Conservation (phyloP, 2,113 vertebrate species). For the Parotia lawesii region DNA sequence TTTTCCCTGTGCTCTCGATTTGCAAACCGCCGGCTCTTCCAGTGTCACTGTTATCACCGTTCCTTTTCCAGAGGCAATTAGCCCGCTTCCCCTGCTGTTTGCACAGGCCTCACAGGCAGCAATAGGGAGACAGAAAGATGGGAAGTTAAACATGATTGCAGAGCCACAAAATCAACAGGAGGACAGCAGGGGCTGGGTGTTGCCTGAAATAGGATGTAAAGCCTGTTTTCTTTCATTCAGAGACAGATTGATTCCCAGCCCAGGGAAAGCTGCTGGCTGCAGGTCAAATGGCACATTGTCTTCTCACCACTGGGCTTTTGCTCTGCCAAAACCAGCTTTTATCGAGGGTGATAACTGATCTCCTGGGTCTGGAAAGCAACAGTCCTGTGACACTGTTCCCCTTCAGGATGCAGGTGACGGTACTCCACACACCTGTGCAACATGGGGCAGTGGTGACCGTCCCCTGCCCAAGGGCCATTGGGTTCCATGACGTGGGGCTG, state of each 20-base stretch:
- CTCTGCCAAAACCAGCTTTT: background rate
- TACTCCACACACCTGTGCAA: rapidly evolving
- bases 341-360: background rate
- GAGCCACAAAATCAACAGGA: conserved; percentile 28
- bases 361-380: background rate
- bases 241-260: background rate
- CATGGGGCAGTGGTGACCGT: rapidly evolving
- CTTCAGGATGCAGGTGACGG: background rate
- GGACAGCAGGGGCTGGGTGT: conserved; percentile 1
- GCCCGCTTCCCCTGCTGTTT: background rate
- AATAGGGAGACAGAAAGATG: background rate
- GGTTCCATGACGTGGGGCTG: rapidly evolving
- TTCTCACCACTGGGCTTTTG: background rate
- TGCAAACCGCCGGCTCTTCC: background rate
- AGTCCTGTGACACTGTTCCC: background rate
- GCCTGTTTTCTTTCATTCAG: background rate
- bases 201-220: conserved; percentile 12
- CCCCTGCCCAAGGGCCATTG: background rate
- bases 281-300: background rate
- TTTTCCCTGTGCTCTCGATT: background rate
- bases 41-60: background rate
- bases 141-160: conserved; percentile 2
- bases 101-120: background rate
- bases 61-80: conserved; percentile 33
- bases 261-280: background rate